These are phyloP conservation scores for Ephydatia muelleri DNA, from an alignment of 37 sponge, comb jelly and placozoan genomes.

Conservation along the genomic window DNA sequence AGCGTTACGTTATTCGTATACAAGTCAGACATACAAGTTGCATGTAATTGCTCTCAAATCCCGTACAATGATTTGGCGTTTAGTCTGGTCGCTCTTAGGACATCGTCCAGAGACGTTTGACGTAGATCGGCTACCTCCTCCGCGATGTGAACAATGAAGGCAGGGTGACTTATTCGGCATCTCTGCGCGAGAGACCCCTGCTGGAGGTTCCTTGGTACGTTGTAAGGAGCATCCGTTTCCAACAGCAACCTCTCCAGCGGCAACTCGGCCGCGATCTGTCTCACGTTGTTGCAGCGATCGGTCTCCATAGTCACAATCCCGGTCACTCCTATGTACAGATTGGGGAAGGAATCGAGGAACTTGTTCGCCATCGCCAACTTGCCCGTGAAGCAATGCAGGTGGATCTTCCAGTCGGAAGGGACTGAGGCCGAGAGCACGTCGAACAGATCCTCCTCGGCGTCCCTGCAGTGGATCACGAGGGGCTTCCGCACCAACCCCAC, in stretches of 20 bases:
- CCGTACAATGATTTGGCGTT: conserved; percentile 77
- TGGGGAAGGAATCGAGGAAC: conserved; percentile 77
- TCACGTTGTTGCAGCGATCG: conserved; percentile 6
- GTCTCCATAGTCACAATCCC: conserved; percentile 76
- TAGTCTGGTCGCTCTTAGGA: conserved; percentile 48
- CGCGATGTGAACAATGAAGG: conserved; percentile 61
- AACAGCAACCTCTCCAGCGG: conserved; percentile 79
- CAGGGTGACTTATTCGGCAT: conserved; percentile 61
- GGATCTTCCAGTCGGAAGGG: conserved; percentile 81
- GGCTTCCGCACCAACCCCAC: conserved; percentile 76
- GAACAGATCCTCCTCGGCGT: conserved; percentile 82
- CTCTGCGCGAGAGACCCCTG: not conserved
- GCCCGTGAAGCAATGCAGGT: conserved; percentile 88
- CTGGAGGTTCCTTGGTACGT: conserved; percentile 56
- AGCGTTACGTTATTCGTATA: too few species aligned
- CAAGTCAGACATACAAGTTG: not conserved
- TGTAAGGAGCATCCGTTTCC: conserved; percentile 96
- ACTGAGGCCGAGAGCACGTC: conserved; percentile 56
- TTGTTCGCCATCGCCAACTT: conserved; percentile 40
- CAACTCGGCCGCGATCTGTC: conserved; percentile 40
- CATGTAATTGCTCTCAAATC: not conserved
- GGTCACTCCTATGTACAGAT: conserved; percentile 85
- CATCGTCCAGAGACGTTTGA: conserved; percentile 56
- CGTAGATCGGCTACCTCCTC: conserved; percentile 70
- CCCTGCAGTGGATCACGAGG: conserved; percentile 82